Evolutionary conservation across 1,140 invertebrate genomes (phyloP).

Genomic region (Aphelinus certus): DNA sequence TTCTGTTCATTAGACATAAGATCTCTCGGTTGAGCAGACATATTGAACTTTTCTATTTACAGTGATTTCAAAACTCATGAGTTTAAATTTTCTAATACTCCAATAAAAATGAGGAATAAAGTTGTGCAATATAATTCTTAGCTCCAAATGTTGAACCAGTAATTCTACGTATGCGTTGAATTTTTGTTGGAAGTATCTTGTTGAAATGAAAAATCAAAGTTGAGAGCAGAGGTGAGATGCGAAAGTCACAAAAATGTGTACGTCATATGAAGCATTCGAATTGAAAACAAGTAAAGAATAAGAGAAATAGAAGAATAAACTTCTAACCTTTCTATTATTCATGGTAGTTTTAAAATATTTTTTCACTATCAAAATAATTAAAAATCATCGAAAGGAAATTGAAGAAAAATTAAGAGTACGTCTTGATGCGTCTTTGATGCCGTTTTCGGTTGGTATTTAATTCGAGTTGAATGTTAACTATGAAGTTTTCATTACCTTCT

Average conservation of each 20-base stretch:
- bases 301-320: not conserved
- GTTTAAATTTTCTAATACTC: too few species aligned
- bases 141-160: too few species aligned
- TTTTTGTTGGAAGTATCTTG: too few species aligned
- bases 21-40: too few species aligned
- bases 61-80: too few species aligned
- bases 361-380: constrained; percentile 15
- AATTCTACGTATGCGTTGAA: too few species aligned
- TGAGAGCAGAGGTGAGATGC: not conserved
- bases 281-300: not conserved
- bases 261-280: not conserved
- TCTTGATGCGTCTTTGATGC: constrained; percentile 7
- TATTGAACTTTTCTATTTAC: too few species aligned
- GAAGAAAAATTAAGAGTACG: not conserved
- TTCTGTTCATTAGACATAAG: too few species aligned
- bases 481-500: too few species aligned
- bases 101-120: too few species aligned
- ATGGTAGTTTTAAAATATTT: constrained; percentile 25
- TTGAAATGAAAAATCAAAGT: not conserved
- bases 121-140: too few species aligned
- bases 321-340: constrained; percentile 22
- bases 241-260: not conserved
- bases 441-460: constrained; percentile 31
- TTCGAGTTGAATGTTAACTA: too few species aligned
- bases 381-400: not conserved